Conservation (phyloP, 2,797 vertebrate genomes). For the Lophius americanus region DNA sequence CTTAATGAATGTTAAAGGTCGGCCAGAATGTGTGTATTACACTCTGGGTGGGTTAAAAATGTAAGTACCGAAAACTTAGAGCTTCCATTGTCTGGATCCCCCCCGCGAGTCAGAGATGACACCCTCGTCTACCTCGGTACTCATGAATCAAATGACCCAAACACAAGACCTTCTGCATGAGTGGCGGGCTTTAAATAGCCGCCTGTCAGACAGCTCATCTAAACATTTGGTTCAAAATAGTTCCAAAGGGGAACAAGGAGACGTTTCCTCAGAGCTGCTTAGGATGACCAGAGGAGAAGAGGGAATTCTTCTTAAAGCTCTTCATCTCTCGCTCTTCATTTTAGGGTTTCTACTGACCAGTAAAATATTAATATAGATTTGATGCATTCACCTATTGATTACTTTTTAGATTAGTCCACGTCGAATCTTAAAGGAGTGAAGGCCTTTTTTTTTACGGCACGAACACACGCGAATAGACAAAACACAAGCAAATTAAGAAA, state of each 20-base stretch:
- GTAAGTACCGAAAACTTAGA: neutral
- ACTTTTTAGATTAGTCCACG: too few species aligned
- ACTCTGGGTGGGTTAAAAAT: neutral
- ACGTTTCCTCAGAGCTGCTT: constrained; percentile 24
- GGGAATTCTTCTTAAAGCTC: neutral
- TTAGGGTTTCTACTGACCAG: too few species aligned
- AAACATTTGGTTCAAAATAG: constrained; percentile 36
- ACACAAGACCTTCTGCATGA: neutral
- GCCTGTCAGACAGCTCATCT: constrained; percentile 23
- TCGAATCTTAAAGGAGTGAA: too few species aligned
- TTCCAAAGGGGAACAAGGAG: constrained; percentile 5
- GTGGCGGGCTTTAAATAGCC: constrained; percentile 20
- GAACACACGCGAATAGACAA: too few species aligned
- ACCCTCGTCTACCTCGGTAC: neutral
- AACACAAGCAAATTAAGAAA: too few species aligned
- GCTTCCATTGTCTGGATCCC: constrained; percentile 16
- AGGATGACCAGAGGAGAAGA: neutral
- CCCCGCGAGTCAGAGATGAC: constrained; percentile 22
- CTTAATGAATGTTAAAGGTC: constrained; percentile 32
- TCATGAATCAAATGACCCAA: constrained; percentile 31
- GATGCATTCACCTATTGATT: too few species aligned
- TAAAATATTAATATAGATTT: too few species aligned
- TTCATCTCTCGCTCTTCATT: neutral
- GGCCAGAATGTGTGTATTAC: neutral
- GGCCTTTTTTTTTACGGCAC: too few species aligned